Evolutionary conservation across 2,113 vertebrate genomes (phyloP).

Genomic region (Cochlearius cochlearius): DNA sequence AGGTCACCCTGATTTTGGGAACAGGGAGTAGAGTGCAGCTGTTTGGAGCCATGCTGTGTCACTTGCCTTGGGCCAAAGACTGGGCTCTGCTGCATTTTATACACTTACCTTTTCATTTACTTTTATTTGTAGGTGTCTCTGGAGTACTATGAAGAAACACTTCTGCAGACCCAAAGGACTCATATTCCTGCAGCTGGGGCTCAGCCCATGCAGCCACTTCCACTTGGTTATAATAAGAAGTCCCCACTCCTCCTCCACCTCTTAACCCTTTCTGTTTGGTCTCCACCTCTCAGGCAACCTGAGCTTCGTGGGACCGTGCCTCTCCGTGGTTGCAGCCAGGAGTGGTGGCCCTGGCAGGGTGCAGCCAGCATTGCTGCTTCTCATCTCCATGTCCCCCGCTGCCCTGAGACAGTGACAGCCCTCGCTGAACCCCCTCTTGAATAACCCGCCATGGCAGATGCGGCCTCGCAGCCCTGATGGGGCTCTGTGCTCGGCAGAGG

Average conservation of each 20-base stretch:
- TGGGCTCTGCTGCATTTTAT: neutral
- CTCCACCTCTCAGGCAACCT: neutral
- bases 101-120: neutral
- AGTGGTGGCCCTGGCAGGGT: fast-evolving
- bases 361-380: neutral
- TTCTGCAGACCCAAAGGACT: neutral
- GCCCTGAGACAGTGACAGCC: neutral
- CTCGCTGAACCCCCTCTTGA: neutral
- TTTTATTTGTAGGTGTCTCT: neutral
- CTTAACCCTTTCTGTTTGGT: neutral
- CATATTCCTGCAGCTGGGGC: neutral
- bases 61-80: neutral
- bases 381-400: neutral
- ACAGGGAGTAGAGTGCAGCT: neutral
- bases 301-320: fast-evolving
- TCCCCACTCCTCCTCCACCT: neutral
- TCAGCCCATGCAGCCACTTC: neutral
- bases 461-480: neutral
- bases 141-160: neutral
- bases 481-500: constrained; percentile 20
- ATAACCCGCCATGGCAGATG: neutral
- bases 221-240: too few species aligned
- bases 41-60: neutral
- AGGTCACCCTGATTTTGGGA: neutral
- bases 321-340: fast-evolving